A percentile compares a stretch with the other conserved stretches of the same genome.
Evolutionary conservation across 2,113 vertebrate species (phyloP).

Genomic region (Eidolon helvum): DNA sequence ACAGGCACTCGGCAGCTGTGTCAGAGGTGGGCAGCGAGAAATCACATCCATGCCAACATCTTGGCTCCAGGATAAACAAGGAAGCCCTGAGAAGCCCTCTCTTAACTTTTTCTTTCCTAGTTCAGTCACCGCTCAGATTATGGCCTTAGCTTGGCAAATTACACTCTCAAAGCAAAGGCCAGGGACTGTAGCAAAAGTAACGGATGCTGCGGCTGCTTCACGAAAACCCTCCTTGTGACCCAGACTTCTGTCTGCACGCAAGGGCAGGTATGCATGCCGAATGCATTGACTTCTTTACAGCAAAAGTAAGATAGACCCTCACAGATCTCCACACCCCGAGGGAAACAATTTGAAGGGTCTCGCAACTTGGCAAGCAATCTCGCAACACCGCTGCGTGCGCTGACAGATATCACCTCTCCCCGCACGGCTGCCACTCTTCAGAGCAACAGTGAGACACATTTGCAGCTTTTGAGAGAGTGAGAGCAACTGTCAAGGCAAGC

Average conservation of each 20-base stretch:
- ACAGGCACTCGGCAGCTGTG: neutral
- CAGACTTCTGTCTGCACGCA: neutral
- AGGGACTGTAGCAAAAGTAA: neutral
- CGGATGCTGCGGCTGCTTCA: neutral
- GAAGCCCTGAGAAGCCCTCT: slow-evolving; percentile 16
- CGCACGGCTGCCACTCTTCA: neutral
- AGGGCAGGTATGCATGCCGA: neutral
- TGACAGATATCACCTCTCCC: slow-evolving; percentile 44
- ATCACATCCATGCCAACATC: neutral
- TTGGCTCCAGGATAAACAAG: slow-evolving; percentile 30
- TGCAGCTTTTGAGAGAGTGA: slow-evolving; percentile 32
- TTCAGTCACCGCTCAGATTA: neutral
- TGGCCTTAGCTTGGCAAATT: neutral
- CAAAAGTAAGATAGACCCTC: neutral
- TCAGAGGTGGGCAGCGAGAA: slow-evolving; percentile 17
- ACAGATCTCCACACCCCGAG: neutral
- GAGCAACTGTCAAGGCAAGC: slow-evolving; percentile 30
- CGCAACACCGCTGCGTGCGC: neutral
- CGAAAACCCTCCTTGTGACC: neutral
- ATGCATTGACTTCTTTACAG: neutral
- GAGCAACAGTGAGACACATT: slow-evolving; percentile 29
- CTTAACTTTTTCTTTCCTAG: neutral
- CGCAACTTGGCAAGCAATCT: neutral
- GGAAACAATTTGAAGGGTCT: slow-evolving; percentile 19
- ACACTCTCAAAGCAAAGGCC: neutral